Evolutionary conservation across 2,888 invertebrate genomes (phyloP), one percentile per base, ranked within the genome.

Genomic region (Caenorhabditis sinica): DNA sequence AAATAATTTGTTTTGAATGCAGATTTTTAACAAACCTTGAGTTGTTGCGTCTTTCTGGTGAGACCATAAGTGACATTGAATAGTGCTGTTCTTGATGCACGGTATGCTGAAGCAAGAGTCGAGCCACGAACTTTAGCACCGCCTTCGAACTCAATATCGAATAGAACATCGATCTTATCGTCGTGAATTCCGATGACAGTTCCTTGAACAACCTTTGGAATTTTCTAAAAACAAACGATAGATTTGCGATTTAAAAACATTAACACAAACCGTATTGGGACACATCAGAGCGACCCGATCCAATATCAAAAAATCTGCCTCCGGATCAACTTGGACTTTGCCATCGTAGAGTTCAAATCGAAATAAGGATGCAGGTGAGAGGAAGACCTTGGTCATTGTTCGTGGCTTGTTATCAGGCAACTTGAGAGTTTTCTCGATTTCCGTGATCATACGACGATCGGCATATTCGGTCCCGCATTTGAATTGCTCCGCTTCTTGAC

Each of bases 121-220:
- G 84, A 85, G 23, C 36, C 73, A 15, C 81, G 76, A 6, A 72
- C 83, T 25, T 66, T 83, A 45, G 76, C 40, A 23, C 95, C 96
- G 23, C 95, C 96, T 43, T 95, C 93, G 93, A 97, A 96, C 30
- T 95, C 93, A 85, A 95, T 94, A 91, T 97, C 97, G 92, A 97
- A 97, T 77, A 97, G 93, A 28, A 97, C 95, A 88, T 96, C 96
- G 92, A 95, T 96, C 33, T 87, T 82, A 61, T 88, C 86, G 2
- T 65, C 85, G 33, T 73, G 74, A 17, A 87, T 28, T 2, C 87
- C 89, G n/a, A 96, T 95, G 0, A 98, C 94, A 0, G 96, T 97
- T 36, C 98, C 98, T 85, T 95, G 95, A 13, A 61, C 33, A 6
- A 63, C 61, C 49, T 63, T 76, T 25, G 63, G 61, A 56, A 69